Evolutionary conservation across 2,888 invertebrate species (phyloP).

Genomic region (Agriotes lineatus): DNA sequence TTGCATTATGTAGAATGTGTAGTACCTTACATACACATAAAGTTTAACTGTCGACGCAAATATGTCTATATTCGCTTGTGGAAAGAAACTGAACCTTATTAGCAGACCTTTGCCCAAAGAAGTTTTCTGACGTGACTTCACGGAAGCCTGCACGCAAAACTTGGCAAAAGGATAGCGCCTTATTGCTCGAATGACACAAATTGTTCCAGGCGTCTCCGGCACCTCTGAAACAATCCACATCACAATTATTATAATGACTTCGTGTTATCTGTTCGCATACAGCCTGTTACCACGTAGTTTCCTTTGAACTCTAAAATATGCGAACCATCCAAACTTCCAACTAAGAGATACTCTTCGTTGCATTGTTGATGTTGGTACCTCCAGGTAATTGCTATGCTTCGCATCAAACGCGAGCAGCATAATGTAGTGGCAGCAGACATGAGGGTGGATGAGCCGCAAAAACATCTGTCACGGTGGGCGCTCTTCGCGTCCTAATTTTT

Average conservation of each 20-base stretch:
- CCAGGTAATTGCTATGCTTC: constrained; percentile 36
- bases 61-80: too few species aligned
- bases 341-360: not conserved
- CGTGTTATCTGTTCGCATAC: constrained; percentile 4
- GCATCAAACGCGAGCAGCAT: constrained; percentile 13
- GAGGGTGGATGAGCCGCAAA: constrained; percentile 24
- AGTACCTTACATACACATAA: too few species aligned
- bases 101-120: too few species aligned
- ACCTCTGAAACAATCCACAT: constrained; percentile 8
- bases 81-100: too few species aligned
- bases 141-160: not conserved
- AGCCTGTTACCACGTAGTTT: constrained; percentile 12
- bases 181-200: constrained; percentile 7
- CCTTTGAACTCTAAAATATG: constrained; percentile 20
- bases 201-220: not conserved
- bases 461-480: constrained; percentile 15
- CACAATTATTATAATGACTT: constrained; percentile 4
- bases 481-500: not conserved
- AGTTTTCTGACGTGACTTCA: not conserved
- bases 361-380: constrained; percentile 35
- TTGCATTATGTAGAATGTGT: too few species aligned
- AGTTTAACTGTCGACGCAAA: too few species aligned
- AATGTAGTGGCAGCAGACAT: constrained; percentile 19
- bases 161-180: not conserved
- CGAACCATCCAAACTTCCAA: constrained; percentile 10